Conservation (phyloP, 1,140 invertebrate species). For the Belonocnema kinseyi region DNA sequence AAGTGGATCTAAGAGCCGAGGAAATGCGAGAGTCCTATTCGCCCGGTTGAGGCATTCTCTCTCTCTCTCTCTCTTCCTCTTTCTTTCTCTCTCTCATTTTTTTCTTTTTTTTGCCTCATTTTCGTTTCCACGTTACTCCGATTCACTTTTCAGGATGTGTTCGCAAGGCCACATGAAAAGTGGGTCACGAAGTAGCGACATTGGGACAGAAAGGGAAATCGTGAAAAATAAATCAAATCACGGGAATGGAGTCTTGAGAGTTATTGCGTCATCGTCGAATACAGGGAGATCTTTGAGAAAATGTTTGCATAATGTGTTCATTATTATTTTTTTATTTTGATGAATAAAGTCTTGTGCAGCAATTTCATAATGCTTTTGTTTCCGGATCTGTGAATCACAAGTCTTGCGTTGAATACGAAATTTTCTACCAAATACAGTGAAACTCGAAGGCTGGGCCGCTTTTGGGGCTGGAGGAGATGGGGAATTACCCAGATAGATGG, state of each 20-base stretch:
- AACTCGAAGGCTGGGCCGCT: too few species aligned
- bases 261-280: neutral
- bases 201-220: neutral
- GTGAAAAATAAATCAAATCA: neutral
- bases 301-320: too few species aligned
- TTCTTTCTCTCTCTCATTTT: neutral
- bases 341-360: too few species aligned
- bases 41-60: neutral
- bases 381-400: too few species aligned
- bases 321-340: too few species aligned
- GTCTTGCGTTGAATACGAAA: too few species aligned
- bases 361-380: too few species aligned
- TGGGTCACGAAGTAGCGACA: slow-evolving; percentile 14
- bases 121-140: slow-evolving; percentile 7
- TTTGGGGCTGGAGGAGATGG: too few species aligned
- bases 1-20: slow-evolving; percentile 2
- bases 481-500: too few species aligned
- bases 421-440: too few species aligned
- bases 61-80: neutral
- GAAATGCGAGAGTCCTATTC: neutral
- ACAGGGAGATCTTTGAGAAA: too few species aligned
- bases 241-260: neutral
- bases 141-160: slow-evolving; percentile 1
- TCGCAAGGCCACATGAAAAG: slow-evolving; percentile 4
- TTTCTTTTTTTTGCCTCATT: neutral